These are phyloP conservation scores for Melanchra persicariae DNA, from an alignment of 2,888 invertebrate genomes.

Conservation along the genomic window DNA sequence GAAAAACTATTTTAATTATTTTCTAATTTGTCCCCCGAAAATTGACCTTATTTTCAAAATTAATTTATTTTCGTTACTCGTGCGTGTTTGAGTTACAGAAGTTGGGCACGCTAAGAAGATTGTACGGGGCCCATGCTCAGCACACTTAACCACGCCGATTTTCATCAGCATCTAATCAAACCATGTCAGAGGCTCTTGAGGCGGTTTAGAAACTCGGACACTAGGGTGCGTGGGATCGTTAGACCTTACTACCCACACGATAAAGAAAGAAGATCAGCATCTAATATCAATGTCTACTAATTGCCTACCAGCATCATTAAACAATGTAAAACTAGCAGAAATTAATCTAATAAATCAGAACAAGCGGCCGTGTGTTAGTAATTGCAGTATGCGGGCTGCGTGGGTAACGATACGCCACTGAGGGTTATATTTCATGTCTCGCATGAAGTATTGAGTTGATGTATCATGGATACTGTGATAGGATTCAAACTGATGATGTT, in stretches of 20 bases:
- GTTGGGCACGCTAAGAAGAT: too few relatives aligned
- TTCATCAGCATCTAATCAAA: constrained; percentile 6
- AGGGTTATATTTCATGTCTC: constrained; percentile 41
- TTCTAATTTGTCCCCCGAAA: too few relatives aligned
- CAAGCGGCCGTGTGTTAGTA: constrained; percentile 26
- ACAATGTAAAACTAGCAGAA: constrained; percentile 13
- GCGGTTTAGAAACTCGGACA: too few relatives aligned
- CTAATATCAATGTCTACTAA: constrained; percentile 25
- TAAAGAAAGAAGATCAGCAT: too few relatives aligned
- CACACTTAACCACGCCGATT: background rate
- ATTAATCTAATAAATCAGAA: constrained; percentile 50
- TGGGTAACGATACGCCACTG: constrained; percentile 33
- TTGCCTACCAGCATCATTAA: constrained; percentile 31
- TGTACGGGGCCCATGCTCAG: background rate
- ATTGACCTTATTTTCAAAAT: too few relatives aligned
- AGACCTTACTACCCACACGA: too few relatives aligned
- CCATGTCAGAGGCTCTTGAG: too few relatives aligned
- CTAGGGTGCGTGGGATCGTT: too few relatives aligned
- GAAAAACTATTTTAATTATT: too few relatives aligned
- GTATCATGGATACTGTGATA: constrained; percentile 21
- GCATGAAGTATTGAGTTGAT: constrained; percentile 21
- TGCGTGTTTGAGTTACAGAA: too few relatives aligned
- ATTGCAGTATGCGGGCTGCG: constrained; percentile 30
- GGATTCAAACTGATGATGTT: background rate
- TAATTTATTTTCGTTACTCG: too few relatives aligned